These are phyloP conservation scores for Struthidea cinerea DNA, from an alignment of 2,113 vertebrate species.

Conservation along the genomic window DNA sequence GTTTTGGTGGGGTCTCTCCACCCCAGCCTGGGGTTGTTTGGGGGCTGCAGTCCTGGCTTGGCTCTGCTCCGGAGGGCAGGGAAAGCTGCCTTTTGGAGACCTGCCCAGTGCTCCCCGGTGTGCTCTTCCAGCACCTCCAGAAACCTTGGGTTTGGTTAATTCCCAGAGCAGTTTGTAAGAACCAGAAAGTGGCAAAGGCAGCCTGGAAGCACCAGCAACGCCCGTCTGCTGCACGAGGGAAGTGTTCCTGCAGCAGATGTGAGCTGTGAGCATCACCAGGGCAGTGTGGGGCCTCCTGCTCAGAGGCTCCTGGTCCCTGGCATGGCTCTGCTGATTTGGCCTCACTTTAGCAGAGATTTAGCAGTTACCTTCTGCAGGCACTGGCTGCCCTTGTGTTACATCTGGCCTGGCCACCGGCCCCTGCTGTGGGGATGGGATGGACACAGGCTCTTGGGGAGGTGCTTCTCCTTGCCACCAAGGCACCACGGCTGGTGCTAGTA, in stretches of 20 bases:
- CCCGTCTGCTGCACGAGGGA: accelerated
- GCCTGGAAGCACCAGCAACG: accelerated
- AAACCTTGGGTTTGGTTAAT: neutral
- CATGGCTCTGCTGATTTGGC: neutral
- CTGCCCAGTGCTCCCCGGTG: neutral
- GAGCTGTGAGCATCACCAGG: neutral
- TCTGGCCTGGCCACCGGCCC: neutral
- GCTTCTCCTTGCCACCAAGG: neutral
- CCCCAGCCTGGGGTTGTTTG: neutral
- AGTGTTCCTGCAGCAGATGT: neutral
- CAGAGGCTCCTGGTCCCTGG: neutral
- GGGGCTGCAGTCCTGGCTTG: neutral
- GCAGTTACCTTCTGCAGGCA: neutral
- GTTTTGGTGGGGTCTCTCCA: neutral
- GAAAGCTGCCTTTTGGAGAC: neutral
- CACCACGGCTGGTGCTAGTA: neutral
- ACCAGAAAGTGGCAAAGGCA: neutral
- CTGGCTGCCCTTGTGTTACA: neutral
- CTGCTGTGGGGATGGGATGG: accelerated
- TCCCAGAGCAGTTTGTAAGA: neutral
- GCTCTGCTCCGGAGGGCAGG: neutral
- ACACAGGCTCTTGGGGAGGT: neutral
- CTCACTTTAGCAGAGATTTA: neutral
- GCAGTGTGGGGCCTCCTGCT: neutral
- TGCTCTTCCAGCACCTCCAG: neutral